Conservation (phyloP, 2,113 vertebrate genomes). For the Agapornis roseicollis region DNA sequence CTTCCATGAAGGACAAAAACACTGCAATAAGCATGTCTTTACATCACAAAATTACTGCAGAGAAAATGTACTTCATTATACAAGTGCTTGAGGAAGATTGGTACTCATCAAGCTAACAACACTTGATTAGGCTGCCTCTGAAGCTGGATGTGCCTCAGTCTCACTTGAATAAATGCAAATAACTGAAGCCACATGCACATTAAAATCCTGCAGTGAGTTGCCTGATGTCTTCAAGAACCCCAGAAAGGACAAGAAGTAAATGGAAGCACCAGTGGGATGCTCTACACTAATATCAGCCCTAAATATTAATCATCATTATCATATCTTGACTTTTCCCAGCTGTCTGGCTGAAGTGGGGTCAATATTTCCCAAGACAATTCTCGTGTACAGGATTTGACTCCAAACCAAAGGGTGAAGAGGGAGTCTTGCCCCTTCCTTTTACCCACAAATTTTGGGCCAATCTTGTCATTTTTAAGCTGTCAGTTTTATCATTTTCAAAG, state of each 20-base stretch:
- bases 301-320: neutral
- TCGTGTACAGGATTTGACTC: neutral
- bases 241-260: neutral
- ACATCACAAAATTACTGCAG: neutral
- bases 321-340: neutral
- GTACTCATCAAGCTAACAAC: conserved; percentile 40
- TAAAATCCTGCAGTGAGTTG: neutral
- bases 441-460: neutral
- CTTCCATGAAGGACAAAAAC: conserved; percentile 27
- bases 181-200: neutral
- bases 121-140: conserved; percentile 36
- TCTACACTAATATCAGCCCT: neutral
- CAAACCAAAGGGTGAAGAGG: neutral
- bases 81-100: conserved; percentile 21
- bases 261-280: neutral
- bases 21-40: neutral
- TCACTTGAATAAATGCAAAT: neutral
- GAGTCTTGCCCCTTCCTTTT: neutral
- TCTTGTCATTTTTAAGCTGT: neutral
- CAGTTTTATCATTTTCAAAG: neutral
- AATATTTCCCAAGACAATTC: neutral
- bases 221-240: neutral
- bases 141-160: neutral
- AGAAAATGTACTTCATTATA: conserved; percentile 52
- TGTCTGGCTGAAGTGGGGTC: neutral